Evolutionary conservation across 2,797 vertebrate genomes (phyloP), one percentile per base, ranked within the genome.

Genomic region (Melanotaenia trifasciata): DNA sequence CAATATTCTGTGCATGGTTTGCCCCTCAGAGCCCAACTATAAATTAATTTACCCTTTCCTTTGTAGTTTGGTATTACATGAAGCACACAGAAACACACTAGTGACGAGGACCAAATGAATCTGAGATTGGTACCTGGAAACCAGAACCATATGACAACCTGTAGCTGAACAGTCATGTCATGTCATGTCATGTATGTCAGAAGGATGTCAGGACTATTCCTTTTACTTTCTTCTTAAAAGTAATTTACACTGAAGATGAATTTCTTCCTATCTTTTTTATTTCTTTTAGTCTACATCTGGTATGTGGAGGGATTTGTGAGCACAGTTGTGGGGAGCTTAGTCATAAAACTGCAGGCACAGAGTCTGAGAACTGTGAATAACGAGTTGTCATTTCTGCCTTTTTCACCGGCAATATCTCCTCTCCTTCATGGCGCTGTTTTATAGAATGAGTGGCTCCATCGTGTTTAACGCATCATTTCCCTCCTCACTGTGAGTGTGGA

Each of bases 391-490:
- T 87, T 72, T 83, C 76, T 70, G 74, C 63, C 62, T 80, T 74
- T 81, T 84, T 84, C 64, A 74, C 77, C 26, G 7, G 60, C 82
- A 61, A 64, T 87, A 86, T 88, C 85, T 89, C 72, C 70, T 84
- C 80, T 89, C 83, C 83, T 85, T 84, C 80, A 79, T 78, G 77
- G 36, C 43, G 26, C 75, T 62, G 64, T 89, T 91, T 93, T 85
- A 86, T 87, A 83, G 84, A 92, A 91, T 79, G 87, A 92, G 83
- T 72, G 75, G 85, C 89, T 89, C 87, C 76, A 74, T 70, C 24
- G 80, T 91, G 87, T 92, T 93, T 89, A 93, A 92, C 75, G 89
- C 87, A 88, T 88, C 88, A 92, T 93, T 92, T 93, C 87, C 87
- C 76, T 75, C 58, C 77, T 90, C 83, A 87, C 86, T 85, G 89